Percentiles rank a stretch among this genome's conserved stretches.
Conservation (phyloP, 1,140 invertebrate species). For the Matsumurasca onukii region DNA sequence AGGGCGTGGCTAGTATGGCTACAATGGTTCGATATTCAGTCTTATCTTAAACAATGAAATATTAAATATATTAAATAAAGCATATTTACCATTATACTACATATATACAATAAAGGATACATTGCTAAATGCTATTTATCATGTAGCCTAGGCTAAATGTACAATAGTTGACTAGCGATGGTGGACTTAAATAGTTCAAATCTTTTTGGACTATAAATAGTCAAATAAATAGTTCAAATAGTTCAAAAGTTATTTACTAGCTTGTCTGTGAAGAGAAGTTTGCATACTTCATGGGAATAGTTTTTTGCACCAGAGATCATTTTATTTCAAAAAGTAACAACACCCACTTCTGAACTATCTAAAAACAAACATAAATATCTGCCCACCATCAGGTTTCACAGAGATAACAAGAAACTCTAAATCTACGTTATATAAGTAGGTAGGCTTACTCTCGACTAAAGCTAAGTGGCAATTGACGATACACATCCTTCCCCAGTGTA, state of each 20-base stretch:
- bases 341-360: background rate
- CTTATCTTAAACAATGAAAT: background rate
- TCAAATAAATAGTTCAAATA: background rate
- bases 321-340: background rate
- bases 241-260: background rate
- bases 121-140: background rate
- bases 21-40: background rate
- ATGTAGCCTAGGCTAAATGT: background rate
- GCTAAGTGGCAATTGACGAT: too few species aligned
- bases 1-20: background rate
- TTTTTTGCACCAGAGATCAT: background rate
- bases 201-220: too few species aligned
- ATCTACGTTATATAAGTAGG: too few species aligned
- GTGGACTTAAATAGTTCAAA: background rate
- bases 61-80: slow-evolving; percentile 2
- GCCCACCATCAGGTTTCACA: too few species aligned
- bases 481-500: too few species aligned
- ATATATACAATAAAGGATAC: background rate
- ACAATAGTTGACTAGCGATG: background rate
- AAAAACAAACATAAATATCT: background rate
- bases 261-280: background rate
- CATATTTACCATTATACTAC: background rate
- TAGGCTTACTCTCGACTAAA: too few species aligned
- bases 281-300: background rate
- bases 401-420: too few species aligned